These are phyloP conservation scores for Noctuana brunneofusca DNA, from an alignment of 2,888 invertebrate species.

Conservation along the genomic window DNA sequence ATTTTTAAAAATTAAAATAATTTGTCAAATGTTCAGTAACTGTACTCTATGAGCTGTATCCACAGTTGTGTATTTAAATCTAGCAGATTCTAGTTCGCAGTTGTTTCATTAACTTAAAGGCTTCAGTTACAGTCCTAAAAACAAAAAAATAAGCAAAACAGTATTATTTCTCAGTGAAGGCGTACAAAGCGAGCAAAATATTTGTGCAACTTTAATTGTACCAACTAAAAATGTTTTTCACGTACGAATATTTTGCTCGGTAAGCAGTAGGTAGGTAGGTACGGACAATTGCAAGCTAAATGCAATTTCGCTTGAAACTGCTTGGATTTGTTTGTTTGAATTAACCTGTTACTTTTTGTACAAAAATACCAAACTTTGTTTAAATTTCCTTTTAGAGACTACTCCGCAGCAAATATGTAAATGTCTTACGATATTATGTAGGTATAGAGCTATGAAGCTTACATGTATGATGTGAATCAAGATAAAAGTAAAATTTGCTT, in stretches of 20 bases:
- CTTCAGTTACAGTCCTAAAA: not conserved
- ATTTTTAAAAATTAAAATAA: no score
- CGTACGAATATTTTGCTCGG: conserved; percentile 13
- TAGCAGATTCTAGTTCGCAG: not conserved
- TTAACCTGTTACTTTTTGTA: conserved; percentile 8
- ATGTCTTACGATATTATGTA: not conserved
- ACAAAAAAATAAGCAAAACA: not conserved
- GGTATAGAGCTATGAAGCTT: no score
- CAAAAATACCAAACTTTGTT: not conserved
- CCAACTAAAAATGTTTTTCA: conserved; percentile 9
- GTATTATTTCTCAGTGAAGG: not conserved
- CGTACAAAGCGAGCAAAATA: not conserved
- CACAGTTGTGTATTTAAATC: not conserved
- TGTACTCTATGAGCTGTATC: no score
- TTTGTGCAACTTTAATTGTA: conserved; percentile 3
- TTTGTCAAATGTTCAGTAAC: no score
- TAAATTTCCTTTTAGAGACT: not conserved
- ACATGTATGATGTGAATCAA: not conserved
- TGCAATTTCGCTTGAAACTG: conserved; percentile 11
- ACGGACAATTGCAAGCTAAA: conserved; percentile 16
- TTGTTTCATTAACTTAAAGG: not conserved
- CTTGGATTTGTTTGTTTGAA: conserved; percentile 14
- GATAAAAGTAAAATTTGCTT: not conserved
- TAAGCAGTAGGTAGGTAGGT: not conserved
- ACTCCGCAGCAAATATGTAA: not conserved